Base-by-base conservation (phyloP, 2,797 vertebrate genomes). In the Bradypodion ventrale region DNA sequence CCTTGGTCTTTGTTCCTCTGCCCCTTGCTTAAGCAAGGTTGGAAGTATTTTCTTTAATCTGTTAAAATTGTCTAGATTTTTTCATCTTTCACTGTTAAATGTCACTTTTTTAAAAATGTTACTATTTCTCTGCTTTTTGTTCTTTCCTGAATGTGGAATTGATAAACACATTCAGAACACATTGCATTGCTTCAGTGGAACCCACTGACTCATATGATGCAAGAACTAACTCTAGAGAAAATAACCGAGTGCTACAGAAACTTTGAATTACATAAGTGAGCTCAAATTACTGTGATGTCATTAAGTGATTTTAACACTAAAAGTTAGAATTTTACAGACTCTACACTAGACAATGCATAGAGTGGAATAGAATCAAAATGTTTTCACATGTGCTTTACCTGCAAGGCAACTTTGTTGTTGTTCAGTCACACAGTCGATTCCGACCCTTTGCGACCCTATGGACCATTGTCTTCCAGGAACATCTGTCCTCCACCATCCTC, bases 191-290 rank as follows among this genome's bases (percentile, higher is more conserved):
- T 85, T 85, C 83, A 90, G 74, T 84, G 62, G 70, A 65, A 75
- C 74, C 87, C 85, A 86, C 66, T 62, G 83, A 90, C 91, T 49
- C 62, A 87, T 88, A 90, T 88, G 83, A 35, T 87, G 87, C 90
- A 76, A 62, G 69, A 90, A 92, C 81, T 37, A 91, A 46, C 88
- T 86, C 56, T 25, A 70, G 59, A 78, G 80, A 88, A 90, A 89
- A 90, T 78, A 87, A 83, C 88, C 66, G 72, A 82, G 32, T 62
- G 44, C 72, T 23, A 66, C 13, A 82, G 81, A 52, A 75, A 65
- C 66, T 49, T 52, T 75, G 60, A 75, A 75, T 75, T 75, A 65
- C 44, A 84, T 91, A 80, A 86, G 69, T 56, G 82, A 66, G 82
- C 88, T 77, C 81, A 90, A 77, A 78, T 73, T 60, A 69, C 75